These are phyloP conservation scores for Amazonetta brasiliensis DNA, from an alignment of 2,797 vertebrate genomes.

Conservation along the genomic window DNA sequence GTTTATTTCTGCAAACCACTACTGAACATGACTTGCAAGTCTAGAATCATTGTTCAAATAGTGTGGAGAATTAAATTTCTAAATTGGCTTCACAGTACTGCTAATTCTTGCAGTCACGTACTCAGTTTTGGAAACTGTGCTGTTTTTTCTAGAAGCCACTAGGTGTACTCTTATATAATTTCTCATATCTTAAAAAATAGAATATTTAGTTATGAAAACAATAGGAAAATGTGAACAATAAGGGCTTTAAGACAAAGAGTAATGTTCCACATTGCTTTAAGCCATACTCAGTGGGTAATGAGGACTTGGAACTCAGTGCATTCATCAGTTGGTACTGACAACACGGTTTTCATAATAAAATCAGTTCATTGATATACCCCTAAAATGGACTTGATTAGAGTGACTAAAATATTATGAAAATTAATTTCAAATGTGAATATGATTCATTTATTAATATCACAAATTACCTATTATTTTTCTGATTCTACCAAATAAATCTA, in stretches of 20 bases:
- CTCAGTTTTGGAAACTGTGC: not conserved
- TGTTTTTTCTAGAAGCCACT: not conserved
- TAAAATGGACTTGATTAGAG: not conserved
- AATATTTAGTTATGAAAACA: not conserved
- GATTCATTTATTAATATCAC: not conserved
- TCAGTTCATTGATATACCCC: not conserved
- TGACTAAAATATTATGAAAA: not conserved
- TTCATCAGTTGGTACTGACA: no score
- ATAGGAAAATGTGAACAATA: not conserved
- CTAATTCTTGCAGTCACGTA: not conserved
- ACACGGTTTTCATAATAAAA: not conserved
- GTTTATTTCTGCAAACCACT: conserved; percentile 42
- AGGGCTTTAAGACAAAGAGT: not conserved
- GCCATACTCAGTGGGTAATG: no score
- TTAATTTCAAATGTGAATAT: not conserved
- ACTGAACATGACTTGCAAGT: conserved; percentile 34
- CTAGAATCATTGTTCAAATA: conserved; percentile 11
- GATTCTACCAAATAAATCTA: not conserved
- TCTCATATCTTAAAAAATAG: not conserved
- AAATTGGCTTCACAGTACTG: not conserved
- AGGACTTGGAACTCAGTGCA: no score
- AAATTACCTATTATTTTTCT: not conserved
- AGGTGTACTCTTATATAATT: not conserved
- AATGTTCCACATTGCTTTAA: not conserved
- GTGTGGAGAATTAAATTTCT: conserved; percentile 23